These are phyloP conservation scores for Ethmia dodecea DNA, from an alignment of 2,888 invertebrate genomes.

Conservation along the genomic window DNA sequence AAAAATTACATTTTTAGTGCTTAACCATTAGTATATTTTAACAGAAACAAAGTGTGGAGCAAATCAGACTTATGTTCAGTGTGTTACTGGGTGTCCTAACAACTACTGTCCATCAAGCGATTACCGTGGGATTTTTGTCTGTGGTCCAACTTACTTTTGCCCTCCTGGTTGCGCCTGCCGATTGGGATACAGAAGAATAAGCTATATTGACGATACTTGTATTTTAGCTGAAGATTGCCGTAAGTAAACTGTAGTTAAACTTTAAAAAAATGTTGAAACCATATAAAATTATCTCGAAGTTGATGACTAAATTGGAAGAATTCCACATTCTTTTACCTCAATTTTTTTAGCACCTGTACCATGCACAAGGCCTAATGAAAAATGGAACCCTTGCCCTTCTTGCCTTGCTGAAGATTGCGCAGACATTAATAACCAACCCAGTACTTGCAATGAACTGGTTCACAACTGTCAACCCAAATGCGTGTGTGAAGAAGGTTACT, in stretches of 20 bases:
- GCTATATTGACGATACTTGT: slow-evolving; percentile 27
- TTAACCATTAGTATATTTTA: too few species aligned
- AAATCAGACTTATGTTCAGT: slow-evolving; percentile 32
- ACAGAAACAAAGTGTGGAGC: slow-evolving; percentile 25
- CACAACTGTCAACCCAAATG: slow-evolving; percentile 30
- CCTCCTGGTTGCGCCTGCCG: slow-evolving; percentile 38
- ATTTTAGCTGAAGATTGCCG: slow-evolving; percentile 36
- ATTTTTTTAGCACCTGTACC: slow-evolving; percentile 23
- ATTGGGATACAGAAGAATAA: slow-evolving; percentile 25
- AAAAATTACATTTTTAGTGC: too few species aligned
- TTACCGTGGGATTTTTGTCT: slow-evolving; percentile 22
- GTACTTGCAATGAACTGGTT: slow-evolving; percentile 13
- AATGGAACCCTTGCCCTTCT: slow-evolving; percentile 24
- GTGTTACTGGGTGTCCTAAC: slow-evolving; percentile 31
- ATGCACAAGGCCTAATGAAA: slow-evolving; percentile 28
- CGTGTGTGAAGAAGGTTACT: slow-evolving; percentile 27
- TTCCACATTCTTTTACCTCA: not conserved
- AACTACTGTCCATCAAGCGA: slow-evolving; percentile 35
- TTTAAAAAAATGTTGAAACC: too few species aligned
- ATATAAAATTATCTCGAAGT: not conserved
- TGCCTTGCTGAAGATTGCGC: slow-evolving; percentile 28
- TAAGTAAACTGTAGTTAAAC: too few species aligned
- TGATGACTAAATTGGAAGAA: not conserved
- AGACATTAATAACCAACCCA: slow-evolving; percentile 14
- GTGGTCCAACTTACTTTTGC: slow-evolving; percentile 29